Percentiles rank a stretch among this genome's conserved stretches.
Conservation (phyloP, 2,797 vertebrate species). For the Balearica regulorum region DNA sequence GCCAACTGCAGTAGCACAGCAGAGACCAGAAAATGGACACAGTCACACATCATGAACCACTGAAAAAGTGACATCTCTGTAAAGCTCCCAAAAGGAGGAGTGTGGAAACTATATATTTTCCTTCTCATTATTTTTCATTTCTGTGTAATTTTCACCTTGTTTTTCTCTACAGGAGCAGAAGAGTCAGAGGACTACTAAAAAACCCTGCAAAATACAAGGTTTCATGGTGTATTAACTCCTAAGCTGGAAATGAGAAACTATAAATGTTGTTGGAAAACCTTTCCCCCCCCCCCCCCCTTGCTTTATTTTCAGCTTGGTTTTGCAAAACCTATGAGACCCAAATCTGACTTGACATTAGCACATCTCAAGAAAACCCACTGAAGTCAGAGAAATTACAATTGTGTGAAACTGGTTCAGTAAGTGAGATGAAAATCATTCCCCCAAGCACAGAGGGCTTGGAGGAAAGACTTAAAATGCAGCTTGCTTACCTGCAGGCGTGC, state of each 20-base stretch:
- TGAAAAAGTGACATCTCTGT: background rate
- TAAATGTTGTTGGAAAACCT: background rate
- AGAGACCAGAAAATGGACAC: background rate
- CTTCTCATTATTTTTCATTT: background rate
- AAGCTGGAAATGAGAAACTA: background rate
- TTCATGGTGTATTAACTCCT: background rate
- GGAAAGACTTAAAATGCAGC: background rate
- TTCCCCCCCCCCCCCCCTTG: background rate
- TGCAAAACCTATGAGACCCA: background rate
- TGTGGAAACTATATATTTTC: background rate
- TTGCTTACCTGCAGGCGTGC: background rate
- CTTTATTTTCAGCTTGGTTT: background rate
- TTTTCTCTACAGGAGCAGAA: background rate
- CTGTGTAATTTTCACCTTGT: background rate
- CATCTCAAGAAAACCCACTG: background rate
- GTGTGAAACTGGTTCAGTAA: background rate
- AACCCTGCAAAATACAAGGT: background rate
- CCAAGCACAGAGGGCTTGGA: fast-evolving
- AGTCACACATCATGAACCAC: background rate
- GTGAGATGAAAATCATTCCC: background rate
- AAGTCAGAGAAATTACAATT: background rate
- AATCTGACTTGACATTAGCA: background rate
- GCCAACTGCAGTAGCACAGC: background rate
- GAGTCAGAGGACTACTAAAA: background rate
- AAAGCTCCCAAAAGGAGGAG: background rate